Conservation (phyloP, 2,888 invertebrate species). For the Chrysina gloriosa region DNA sequence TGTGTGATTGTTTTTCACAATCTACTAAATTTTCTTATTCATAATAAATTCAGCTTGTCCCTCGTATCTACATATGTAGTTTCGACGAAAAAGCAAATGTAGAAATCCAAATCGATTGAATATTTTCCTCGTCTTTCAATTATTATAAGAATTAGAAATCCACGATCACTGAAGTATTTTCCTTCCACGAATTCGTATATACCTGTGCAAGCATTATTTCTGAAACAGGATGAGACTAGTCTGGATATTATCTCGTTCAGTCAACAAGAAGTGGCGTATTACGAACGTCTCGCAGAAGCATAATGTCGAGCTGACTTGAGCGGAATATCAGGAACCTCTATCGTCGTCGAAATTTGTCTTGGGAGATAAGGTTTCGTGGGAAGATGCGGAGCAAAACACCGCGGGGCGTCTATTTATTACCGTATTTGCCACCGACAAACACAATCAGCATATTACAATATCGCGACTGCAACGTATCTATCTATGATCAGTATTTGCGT, state of each 20-base stretch:
- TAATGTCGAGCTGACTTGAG: neutral
- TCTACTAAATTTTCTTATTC: too few species aligned
- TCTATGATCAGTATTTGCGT: neutral
- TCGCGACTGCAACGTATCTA: conserved; percentile 14
- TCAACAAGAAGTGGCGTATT: conserved; percentile 13
- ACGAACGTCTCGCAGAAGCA: neutral
- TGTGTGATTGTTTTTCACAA: too few species aligned
- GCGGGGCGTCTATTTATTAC: conserved; percentile 28
- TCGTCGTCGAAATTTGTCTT: conserved; percentile 45
- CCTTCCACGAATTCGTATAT: neutral
- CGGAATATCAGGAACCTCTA: conserved; percentile 27
- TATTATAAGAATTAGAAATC: too few species aligned
- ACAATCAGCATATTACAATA: conserved; percentile 29
- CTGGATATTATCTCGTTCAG: conserved; percentile 20
- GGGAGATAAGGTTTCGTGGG: conserved; percentile 41
- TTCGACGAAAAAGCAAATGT: too few species aligned
- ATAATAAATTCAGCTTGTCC: too few species aligned
- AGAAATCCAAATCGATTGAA: too few species aligned
- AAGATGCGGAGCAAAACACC: conserved; percentile 36
- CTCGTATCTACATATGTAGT: too few species aligned
- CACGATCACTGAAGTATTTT: too few species aligned
- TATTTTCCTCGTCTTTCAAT: too few species aligned
- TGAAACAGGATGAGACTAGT: conserved; percentile 16
- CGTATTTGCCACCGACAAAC: conserved; percentile 26
- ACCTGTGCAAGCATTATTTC: conserved; percentile 3